Conservation (phyloP, 1,140 invertebrate species). For the Drosophila mojavensis region DNA sequence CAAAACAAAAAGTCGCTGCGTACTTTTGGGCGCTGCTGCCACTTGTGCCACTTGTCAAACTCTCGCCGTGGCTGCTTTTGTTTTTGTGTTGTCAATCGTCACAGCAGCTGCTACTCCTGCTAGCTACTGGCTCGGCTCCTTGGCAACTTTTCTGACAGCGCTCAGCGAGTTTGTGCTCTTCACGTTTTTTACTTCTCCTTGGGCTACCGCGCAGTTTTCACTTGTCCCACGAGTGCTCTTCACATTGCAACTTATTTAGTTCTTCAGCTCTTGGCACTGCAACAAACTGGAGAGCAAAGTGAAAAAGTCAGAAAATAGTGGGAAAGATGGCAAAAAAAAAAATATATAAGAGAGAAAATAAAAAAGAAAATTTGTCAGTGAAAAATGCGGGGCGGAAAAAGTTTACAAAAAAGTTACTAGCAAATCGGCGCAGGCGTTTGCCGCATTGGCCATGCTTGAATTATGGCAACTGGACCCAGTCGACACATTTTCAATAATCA, state of each 20-base stretch:
- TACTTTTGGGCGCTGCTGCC: constrained; percentile 39
- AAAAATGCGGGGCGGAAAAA: constrained; percentile 29
- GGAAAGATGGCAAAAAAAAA: not conserved
- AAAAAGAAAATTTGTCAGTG: constrained; percentile 3
- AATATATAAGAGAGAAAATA: not conserved
- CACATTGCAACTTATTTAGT: constrained; percentile 82
- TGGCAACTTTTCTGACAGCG: constrained; percentile 45
- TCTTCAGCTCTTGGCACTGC: constrained; percentile 51
- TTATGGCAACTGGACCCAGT: constrained; percentile 75
- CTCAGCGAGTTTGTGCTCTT: constrained; percentile 8
- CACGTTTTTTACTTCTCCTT: constrained; percentile 13
- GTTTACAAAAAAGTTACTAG: constrained; percentile 30
- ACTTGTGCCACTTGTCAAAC: constrained; percentile 64
- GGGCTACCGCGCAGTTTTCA: constrained; percentile 45
- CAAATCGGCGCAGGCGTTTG: constrained; percentile 43
- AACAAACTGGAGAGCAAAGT: constrained; percentile 56
- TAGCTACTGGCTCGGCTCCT: constrained; percentile 36
- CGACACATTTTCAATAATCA: constrained; percentile 81
- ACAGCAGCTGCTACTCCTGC: constrained; percentile 56
- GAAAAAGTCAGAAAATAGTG: constrained; percentile 49
- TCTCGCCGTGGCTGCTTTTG: constrained; percentile 54
- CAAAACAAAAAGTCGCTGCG: constrained; percentile 26
- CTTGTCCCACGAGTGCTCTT: constrained; percentile 65
- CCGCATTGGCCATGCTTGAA: constrained; percentile 58
- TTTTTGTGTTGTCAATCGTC: constrained; percentile 78